Evolutionary conservation across 2,797 vertebrate genomes (phyloP).

Genomic region (Pangasius sanitwongsei): DNA sequence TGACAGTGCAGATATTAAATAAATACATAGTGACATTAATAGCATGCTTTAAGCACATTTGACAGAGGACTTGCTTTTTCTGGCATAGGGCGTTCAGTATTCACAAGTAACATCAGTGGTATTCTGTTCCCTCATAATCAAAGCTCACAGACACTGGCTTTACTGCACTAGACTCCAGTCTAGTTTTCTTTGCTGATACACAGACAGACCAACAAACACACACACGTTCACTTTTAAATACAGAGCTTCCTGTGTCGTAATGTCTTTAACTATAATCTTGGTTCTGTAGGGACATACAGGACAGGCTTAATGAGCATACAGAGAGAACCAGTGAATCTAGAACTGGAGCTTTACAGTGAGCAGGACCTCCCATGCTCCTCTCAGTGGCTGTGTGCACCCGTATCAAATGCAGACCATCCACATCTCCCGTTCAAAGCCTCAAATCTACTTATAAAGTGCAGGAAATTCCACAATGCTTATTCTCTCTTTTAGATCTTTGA

Average conservation of each 20-base stretch:
- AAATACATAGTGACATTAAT: conserved; percentile 56
- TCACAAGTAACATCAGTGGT: conserved; percentile 25
- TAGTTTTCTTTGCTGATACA: neutral
- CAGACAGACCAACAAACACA: neutral
- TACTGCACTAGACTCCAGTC: neutral
- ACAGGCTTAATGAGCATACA: conserved; percentile 1
- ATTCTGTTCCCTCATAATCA: conserved; percentile 20
- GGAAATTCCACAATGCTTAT: conserved; percentile 47
- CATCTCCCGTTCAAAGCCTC: conserved; percentile 57
- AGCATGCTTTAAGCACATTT: conserved; percentile 35
- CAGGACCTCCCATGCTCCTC: conserved; percentile 43
- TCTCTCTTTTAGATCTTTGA: conserved; percentile 50
- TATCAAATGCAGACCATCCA: conserved; percentile 32
- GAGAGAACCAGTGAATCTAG: conserved; percentile 1
- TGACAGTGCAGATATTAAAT: conserved; percentile 58
- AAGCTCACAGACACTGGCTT: conserved; percentile 9
- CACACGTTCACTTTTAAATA: neutral
- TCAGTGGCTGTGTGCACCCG: conserved; percentile 26
- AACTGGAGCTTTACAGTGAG: conserved; percentile 11
- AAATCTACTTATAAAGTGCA: conserved; percentile 45
- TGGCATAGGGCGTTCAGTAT: conserved; percentile 8
- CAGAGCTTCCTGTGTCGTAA: neutral
- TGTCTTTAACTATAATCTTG: neutral
- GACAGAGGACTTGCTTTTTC: conserved; percentile 34
- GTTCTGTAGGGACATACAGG: neutral